Conservation (phyloP, 2,888 invertebrate species). For the Dryobotodes eremita region DNA sequence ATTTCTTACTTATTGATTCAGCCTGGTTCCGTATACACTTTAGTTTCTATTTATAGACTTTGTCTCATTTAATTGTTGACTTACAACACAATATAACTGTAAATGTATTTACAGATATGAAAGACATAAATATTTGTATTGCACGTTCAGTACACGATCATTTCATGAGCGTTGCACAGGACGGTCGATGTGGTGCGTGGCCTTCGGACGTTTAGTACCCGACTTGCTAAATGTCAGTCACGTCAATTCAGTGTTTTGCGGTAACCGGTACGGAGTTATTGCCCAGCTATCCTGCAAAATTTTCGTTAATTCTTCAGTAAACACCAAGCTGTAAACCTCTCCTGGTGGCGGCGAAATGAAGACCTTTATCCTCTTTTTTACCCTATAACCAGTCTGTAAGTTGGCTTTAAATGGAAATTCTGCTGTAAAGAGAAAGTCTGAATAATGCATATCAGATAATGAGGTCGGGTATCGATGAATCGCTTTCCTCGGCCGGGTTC, state of each 20-base stretch:
- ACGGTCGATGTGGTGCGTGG: slow-evolving; percentile 67
- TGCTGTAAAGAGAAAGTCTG: slow-evolving; percentile 69
- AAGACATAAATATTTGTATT: slow-evolving; percentile 59
- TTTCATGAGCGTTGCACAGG: slow-evolving; percentile 66
- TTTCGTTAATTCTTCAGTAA: slow-evolving; percentile 74
- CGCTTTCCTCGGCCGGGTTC: slow-evolving; percentile 71
- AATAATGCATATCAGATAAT: slow-evolving; percentile 81
- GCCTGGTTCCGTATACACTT: slow-evolving; percentile 19
- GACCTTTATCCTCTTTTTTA: slow-evolving; percentile 29
- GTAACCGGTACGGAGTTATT: slow-evolving; percentile 83
- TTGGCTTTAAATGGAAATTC: slow-evolving; percentile 44
- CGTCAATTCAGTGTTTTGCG: slow-evolving; percentile 80
- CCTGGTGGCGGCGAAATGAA: slow-evolving; percentile 50
- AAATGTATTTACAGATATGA: slow-evolving; percentile 41
- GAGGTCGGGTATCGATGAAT: slow-evolving; percentile 74
- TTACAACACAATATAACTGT: slow-evolving; percentile 25
- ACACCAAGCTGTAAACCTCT: slow-evolving; percentile 64
- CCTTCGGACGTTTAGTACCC: slow-evolving; percentile 75
- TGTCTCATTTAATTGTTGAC: slow-evolving; percentile 19
- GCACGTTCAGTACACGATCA: slow-evolving; percentile 47
- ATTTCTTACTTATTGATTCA: slow-evolving; percentile 34
- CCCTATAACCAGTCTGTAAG: slow-evolving; percentile 31
- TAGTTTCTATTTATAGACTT: slow-evolving; percentile 43
- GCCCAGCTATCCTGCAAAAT: slow-evolving; percentile 72
- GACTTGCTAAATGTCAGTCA: slow-evolving; percentile 81